Percentiles rank a stretch among this genome's conserved stretches.
phyloP scores from a whole-genome alignment of 2,888 invertebrate species.

The Coleophora flavipennella region DNA sequence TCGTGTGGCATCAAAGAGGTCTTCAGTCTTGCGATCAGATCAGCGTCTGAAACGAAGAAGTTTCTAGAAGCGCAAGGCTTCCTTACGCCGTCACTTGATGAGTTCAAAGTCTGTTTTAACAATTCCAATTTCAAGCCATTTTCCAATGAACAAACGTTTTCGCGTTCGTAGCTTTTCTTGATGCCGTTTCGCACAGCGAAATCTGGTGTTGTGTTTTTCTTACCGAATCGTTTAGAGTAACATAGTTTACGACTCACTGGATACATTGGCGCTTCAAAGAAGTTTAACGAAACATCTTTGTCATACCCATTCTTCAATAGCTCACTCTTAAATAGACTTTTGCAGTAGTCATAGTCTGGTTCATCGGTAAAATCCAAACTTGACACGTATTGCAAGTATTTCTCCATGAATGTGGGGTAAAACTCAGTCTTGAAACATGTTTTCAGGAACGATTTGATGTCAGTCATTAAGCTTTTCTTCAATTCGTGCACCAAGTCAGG shows the following conservation, averaged over 20 bases:
- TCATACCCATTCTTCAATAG: constrained; percentile 70
- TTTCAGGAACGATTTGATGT: constrained; percentile 74
- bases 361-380: constrained; percentile 80
- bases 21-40: constrained; percentile 56
- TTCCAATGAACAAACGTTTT: constrained; percentile 56
- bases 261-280: constrained; percentile 50
- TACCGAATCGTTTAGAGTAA: constrained; percentile 46
- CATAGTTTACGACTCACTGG: constrained; percentile 45
- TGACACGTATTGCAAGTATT: constrained; percentile 80
- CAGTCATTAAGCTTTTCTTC: constrained; percentile 77
- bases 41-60: constrained; percentile 63
- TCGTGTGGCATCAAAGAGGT: constrained; percentile 67
- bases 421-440: constrained; percentile 75
- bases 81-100: constrained; percentile 57
- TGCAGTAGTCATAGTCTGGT: constrained; percentile 83
- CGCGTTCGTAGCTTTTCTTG: constrained; percentile 53
- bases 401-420: constrained; percentile 77
- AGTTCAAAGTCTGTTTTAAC: constrained; percentile 54
- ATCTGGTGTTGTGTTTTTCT: constrained; percentile 52
- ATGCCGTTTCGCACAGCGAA: constrained; percentile 53
- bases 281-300: constrained; percentile 52
- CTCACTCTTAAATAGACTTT: constrained; percentile 77
- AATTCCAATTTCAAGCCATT: constrained; percentile 57
- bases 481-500: constrained; percentile 77
- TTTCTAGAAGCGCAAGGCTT: constrained; percentile 62